phyloP scores from a whole-genome alignment of 2,888 invertebrate species.

The Sarcophaga rosellei region DNA sequence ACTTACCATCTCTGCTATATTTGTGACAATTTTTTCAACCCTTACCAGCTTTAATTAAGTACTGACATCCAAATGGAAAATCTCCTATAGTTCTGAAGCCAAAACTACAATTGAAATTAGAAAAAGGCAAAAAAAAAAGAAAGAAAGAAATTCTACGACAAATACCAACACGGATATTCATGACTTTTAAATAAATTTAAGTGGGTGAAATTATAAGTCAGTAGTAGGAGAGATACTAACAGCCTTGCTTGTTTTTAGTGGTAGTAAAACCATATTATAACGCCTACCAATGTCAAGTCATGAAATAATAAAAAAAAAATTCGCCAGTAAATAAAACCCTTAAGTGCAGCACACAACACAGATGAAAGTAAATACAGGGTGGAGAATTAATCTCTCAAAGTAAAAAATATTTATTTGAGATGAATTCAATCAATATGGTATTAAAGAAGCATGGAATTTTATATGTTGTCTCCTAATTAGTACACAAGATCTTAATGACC shows the following conservation, averaged over 20 bases:
- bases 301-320: constrained; percentile 66
- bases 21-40: not conserved
- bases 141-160: not conserved
- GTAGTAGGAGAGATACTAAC: not conserved
- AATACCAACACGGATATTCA: constrained; percentile 12
- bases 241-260: not conserved
- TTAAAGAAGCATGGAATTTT: too few species aligned
- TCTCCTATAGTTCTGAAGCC: constrained; percentile 13
- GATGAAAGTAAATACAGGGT: not conserved
- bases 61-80: not conserved
- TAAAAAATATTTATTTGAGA: too few species aligned
- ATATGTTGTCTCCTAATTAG: too few species aligned
- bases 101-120: constrained; percentile 12
- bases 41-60: constrained; percentile 53
- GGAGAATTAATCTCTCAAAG: not conserved
- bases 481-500: too few species aligned
- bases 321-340: constrained; percentile 61
- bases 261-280: constrained; percentile 35
- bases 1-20: not conserved
- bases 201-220: constrained; percentile 18
- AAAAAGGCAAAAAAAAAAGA: not conserved
- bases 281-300: constrained; percentile 66
- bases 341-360: constrained; percentile 27
- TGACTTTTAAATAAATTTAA: constrained; percentile 41
- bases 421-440: too few species aligned